These are phyloP conservation scores for Archaeoteleia sp. DNA, from an alignment of 2,888 invertebrate genomes.

Conservation along the genomic window DNA sequence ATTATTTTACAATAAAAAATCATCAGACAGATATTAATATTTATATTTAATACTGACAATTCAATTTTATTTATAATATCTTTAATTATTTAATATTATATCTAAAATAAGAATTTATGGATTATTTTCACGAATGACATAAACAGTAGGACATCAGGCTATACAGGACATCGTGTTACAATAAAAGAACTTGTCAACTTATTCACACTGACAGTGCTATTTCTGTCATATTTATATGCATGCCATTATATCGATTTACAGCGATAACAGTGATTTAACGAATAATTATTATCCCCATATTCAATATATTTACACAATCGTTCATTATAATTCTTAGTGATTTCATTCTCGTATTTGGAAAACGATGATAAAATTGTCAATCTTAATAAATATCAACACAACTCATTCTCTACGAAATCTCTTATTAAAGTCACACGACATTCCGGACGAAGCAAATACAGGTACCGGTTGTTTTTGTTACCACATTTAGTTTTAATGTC, in stretches of 20 bases:
- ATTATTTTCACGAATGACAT: slow-evolving; percentile 19
- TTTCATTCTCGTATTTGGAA: slow-evolving; percentile 1
- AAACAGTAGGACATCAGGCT: slow-evolving; percentile 24
- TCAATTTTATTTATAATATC: no score
- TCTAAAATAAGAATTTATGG: slow-evolving; percentile 13
- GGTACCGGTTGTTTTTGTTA: slow-evolving; percentile 26
- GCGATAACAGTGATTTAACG: slow-evolving; percentile 33
- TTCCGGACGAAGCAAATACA: slow-evolving; percentile 37
- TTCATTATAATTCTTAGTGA: neutral
- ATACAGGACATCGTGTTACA: slow-evolving; percentile 32
- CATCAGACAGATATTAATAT: neutral
- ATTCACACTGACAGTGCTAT: slow-evolving; percentile 38
- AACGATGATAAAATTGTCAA: slow-evolving; percentile 32
- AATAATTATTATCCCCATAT: slow-evolving; percentile 40
- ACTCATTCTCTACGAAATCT: slow-evolving; percentile 10
- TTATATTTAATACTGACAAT: no score
- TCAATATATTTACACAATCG: slow-evolving; percentile 32
- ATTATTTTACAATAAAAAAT: no score
- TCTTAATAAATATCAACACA: slow-evolving; percentile 12
- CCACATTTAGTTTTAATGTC: slow-evolving; percentile 5
- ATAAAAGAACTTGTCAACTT: slow-evolving; percentile 31
- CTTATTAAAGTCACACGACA: slow-evolving; percentile 9
- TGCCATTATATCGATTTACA: slow-evolving; percentile 27
- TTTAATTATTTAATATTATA: slow-evolving; percentile 7
- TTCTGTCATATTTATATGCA: slow-evolving; percentile 19